Evolutionary conservation across 2,888 invertebrate species (phyloP).

Genomic region (Idaea straminata): DNA sequence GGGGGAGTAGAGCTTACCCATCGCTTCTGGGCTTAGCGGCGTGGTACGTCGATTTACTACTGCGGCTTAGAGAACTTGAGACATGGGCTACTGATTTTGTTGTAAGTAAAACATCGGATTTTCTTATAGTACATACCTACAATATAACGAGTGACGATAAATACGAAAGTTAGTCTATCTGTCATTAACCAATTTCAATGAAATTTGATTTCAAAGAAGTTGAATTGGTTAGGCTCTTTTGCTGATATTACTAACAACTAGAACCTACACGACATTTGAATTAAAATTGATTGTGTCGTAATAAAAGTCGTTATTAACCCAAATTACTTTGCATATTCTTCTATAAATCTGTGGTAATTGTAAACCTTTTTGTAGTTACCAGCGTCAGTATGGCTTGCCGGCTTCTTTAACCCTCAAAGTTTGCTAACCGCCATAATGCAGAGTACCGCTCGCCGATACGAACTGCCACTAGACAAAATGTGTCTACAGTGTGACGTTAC

Average conservation of each 20-base stretch:
- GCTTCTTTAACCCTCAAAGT: slow-evolving; percentile 99
- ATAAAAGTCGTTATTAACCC: too few relatives aligned
- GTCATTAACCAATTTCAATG: too few relatives aligned
- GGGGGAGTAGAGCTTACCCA: slow-evolving; percentile 94
- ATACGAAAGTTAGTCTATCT: too few relatives aligned
- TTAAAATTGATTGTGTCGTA: too few relatives aligned
- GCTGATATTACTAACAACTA: too few relatives aligned
- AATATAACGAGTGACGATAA: too few relatives aligned
- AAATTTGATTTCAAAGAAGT: too few relatives aligned
- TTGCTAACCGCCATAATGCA: slow-evolving; percentile 98
- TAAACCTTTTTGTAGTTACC: slow-evolving; percentile 90
- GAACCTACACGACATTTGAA: too few relatives aligned
- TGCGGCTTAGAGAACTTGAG: slow-evolving; percentile 92
- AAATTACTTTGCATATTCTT: too few relatives aligned
- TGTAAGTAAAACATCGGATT: slow-evolving; percentile 68
- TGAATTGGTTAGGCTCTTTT: too few relatives aligned
- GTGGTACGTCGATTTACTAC: slow-evolving; percentile 95
- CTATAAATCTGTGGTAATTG: too few relatives aligned
- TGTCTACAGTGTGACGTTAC: slow-evolving; percentile 98
- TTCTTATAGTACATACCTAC: background rate
- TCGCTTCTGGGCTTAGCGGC: slow-evolving; percentile 92
- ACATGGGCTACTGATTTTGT: slow-evolving; percentile 98
- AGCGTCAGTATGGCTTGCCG: slow-evolving; percentile 96
- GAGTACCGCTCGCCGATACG: slow-evolving; percentile 95
- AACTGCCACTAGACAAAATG: slow-evolving; percentile 96